These are phyloP conservation scores for Nyctereutes procyonoides DNA, from an alignment of 2,113 vertebrate species.

Conservation along the genomic window DNA sequence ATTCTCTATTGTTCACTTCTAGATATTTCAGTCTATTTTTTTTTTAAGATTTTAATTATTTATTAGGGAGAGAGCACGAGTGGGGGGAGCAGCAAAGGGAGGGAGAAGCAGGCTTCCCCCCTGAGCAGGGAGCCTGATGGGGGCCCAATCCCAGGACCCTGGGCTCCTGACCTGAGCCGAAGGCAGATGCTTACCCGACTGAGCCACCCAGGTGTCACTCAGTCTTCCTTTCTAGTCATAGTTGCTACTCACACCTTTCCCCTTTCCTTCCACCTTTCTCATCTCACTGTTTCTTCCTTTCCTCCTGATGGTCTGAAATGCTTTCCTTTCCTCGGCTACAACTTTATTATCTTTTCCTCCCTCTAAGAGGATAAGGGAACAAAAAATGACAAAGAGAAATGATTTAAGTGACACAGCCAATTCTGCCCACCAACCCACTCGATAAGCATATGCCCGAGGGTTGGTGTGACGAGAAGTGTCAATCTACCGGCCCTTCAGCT, in stretches of 20 bases:
- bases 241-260: not conserved
- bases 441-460: not conserved
- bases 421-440: not conserved
- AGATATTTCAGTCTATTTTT: not conserved
- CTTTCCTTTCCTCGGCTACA: not conserved
- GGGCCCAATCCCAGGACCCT: too few relatives aligned
- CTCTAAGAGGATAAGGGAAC: slow-evolving; percentile 27
- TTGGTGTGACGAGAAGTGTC: not conserved
- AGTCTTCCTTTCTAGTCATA: not conserved
- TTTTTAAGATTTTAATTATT: too few relatives aligned
- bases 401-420: not conserved
- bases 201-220: not conserved
- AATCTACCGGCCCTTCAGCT: not conserved
- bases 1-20: not conserved
- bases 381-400: not conserved
- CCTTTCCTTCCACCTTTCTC: not conserved
- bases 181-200: too few relatives aligned
- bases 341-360: slow-evolving; percentile 48
- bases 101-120: too few relatives aligned
- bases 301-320: not conserved
- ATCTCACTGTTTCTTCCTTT: slow-evolving; percentile 20
- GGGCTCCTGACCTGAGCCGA: too few relatives aligned
- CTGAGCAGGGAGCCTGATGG: too few relatives aligned
- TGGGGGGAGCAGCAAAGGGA: too few relatives aligned
- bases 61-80: too few relatives aligned